Evolutionary conservation across 2,797 vertebrate genomes (phyloP).

Genomic region (Nyctibius grandis): DNA sequence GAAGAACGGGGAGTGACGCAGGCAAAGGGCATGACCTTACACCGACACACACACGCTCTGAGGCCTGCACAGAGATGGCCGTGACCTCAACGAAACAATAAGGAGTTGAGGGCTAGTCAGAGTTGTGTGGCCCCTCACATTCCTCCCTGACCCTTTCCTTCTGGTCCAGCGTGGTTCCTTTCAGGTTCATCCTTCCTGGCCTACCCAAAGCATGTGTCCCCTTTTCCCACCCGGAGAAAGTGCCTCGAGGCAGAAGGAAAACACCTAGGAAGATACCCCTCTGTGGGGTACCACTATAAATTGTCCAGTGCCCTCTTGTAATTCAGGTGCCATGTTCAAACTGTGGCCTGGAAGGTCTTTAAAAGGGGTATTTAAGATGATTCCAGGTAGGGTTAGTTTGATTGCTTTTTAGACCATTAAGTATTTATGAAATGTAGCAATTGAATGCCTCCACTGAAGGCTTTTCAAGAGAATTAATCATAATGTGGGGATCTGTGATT

Average conservation of each 20-base stretch:
- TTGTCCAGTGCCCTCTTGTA: not conserved
- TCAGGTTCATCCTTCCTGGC: not conserved
- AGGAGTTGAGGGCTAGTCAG: too few species aligned
- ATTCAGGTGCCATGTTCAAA: not conserved
- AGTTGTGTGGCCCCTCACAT: not conserved
- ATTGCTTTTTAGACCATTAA: not conserved
- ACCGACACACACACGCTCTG: accelerated
- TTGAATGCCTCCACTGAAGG: not conserved
- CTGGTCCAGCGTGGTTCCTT: not conserved
- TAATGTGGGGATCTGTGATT: not conserved
- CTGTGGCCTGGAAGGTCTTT: not conserved
- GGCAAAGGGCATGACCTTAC: not conserved
- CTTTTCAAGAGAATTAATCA: not conserved
- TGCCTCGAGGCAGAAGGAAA: not conserved
- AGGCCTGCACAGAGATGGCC: not conserved
- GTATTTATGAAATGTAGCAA: not conserved
- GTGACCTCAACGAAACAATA: accelerated
- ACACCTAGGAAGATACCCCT: accelerated
- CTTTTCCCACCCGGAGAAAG: not conserved
- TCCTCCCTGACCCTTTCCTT: not conserved
- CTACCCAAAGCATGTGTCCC: not conserved
- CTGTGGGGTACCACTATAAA: too few species aligned
- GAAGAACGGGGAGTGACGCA: slow-evolving; percentile 24
- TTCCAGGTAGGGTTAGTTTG: not conserved
- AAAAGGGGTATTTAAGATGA: not conserved